Conservation (phyloP, 2,797 vertebrate genomes). For the Myotis myotis region DNA sequence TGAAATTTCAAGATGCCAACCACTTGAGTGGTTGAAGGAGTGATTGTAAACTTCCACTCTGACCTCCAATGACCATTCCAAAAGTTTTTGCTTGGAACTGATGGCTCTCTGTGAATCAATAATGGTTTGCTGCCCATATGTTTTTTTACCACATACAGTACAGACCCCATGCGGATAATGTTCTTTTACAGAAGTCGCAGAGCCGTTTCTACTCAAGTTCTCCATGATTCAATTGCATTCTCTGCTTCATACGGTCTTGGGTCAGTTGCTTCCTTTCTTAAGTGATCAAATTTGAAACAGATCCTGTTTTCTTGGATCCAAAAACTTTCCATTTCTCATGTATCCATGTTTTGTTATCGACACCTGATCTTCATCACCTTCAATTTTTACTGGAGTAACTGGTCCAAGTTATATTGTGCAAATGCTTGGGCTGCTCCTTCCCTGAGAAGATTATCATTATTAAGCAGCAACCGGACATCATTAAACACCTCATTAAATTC, state of each 20-base stretch:
- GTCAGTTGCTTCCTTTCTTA: conserved; percentile 96
- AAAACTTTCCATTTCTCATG: conserved; percentile 93
- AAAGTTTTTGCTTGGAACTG: conserved; percentile 99
- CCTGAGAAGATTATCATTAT: too few relatives aligned
- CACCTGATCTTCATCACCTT: conserved; percentile 83
- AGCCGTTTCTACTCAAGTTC: conserved; percentile 92
- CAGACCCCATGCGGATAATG: conserved; percentile 95
- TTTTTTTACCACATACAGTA: conserved; percentile 97
- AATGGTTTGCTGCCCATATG: conserved; percentile 95
- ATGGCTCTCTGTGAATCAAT: conserved; percentile 98
- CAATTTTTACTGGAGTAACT: too few relatives aligned
- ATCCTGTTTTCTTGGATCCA: conserved; percentile 96
- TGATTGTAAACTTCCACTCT: conserved; percentile 96
- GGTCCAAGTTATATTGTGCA: too few relatives aligned
- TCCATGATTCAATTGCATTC: conserved; percentile 92
- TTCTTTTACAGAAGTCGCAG: conserved; percentile 95
- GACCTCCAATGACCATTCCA: conserved; percentile 99
- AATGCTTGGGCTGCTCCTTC: too few relatives aligned
- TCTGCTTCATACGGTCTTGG: conserved; percentile 91
- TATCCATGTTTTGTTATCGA: conserved; percentile 98
- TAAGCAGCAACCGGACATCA: too few relatives aligned
- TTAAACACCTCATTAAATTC: too few relatives aligned
- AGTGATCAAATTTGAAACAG: conserved; percentile 97
- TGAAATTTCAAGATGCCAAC: conserved; percentile 99
- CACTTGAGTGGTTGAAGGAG: conserved; percentile 93